Percentiles rank a stretch among this genome's conserved stretches.
Evolutionary conservation across 2,888 invertebrate genomes (phyloP).

Genomic region (Meiosimyza decipiens): DNA sequence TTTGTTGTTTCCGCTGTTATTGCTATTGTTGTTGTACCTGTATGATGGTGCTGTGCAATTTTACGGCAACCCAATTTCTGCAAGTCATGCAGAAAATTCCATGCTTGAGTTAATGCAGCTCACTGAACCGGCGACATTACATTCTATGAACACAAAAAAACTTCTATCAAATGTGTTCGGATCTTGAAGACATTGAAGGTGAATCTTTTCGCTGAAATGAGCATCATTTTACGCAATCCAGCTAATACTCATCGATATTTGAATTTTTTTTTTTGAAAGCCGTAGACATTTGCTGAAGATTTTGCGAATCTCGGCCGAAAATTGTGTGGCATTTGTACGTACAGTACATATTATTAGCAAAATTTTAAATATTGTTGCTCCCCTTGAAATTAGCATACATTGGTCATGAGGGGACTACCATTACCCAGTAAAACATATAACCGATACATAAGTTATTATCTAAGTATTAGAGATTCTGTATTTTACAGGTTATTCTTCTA

Average conservation of each 20-base stretch:
- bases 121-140: constrained; percentile 37
- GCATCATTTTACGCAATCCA: constrained; percentile 20
- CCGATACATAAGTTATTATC: too few relatives aligned
- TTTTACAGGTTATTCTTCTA: too few relatives aligned
- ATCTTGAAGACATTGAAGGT: constrained; percentile 19
- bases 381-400: too few relatives aligned
- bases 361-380: too few relatives aligned
- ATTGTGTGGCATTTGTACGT: too few relatives aligned
- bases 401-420: too few relatives aligned
- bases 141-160: constrained; percentile 15
- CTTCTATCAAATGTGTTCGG: constrained; percentile 15
- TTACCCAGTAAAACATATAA: too few relatives aligned
- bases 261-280: background rate
- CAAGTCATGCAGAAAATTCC: constrained; percentile 40
- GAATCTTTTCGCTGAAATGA: constrained; percentile 15
- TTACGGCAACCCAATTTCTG: constrained; percentile 38
- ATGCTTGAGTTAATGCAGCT: constrained; percentile 38
- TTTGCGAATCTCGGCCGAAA: too few relatives aligned
- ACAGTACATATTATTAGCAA: too few relatives aligned
- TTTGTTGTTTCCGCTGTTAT: constrained; percentile 1
- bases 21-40: constrained; percentile 30
- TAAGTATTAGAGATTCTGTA: too few relatives aligned
- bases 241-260: constrained; percentile 18
- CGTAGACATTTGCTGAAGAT: too few relatives aligned
- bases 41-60: constrained; percentile 30